Percentiles rank a stretch among this genome's conserved stretches.
Evolutionary conservation across 2,113 vertebrate genomes (phyloP).

Genomic region (Pedionomus torquatus): DNA sequence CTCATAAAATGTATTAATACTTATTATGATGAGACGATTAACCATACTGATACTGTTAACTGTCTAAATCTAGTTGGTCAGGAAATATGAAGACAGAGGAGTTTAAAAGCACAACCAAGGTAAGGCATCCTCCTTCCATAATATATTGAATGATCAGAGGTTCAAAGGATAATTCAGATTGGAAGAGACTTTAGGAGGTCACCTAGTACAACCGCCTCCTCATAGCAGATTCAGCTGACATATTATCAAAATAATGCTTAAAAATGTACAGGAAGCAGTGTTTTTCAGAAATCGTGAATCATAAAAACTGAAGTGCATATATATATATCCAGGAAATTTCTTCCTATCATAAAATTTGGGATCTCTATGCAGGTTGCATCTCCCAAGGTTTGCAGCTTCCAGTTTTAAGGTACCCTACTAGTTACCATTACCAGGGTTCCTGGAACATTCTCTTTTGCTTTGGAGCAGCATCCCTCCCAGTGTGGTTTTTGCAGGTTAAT

Average conservation of each 20-base stretch:
- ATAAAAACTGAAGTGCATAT: neutral
- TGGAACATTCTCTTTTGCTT: neutral
- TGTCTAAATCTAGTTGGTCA: conserved; percentile 38
- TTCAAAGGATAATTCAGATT: neutral
- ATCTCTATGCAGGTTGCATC: neutral
- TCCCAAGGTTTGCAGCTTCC: neutral
- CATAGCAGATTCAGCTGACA: neutral
- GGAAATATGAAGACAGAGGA: neutral
- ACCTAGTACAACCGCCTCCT: neutral
- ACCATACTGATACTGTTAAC: conserved; percentile 44
- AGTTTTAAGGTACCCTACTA: neutral
- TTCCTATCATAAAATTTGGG: neutral
- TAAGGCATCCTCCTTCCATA: neutral
- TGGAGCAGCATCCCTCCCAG: neutral
- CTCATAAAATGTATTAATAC: conserved; percentile 39
- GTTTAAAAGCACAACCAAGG: neutral
- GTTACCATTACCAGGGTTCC: neutral
- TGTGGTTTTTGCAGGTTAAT: neutral
- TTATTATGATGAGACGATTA: conserved; percentile 47
- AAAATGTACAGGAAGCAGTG: neutral
- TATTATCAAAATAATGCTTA: neutral
- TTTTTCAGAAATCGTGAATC: neutral
- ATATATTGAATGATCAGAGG: neutral
- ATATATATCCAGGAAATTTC: neutral
- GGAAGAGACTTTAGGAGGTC: neutral